Base-by-base conservation (phyloP, 2,888 invertebrate genomes). In the Lumbricus terrestris region DNA sequence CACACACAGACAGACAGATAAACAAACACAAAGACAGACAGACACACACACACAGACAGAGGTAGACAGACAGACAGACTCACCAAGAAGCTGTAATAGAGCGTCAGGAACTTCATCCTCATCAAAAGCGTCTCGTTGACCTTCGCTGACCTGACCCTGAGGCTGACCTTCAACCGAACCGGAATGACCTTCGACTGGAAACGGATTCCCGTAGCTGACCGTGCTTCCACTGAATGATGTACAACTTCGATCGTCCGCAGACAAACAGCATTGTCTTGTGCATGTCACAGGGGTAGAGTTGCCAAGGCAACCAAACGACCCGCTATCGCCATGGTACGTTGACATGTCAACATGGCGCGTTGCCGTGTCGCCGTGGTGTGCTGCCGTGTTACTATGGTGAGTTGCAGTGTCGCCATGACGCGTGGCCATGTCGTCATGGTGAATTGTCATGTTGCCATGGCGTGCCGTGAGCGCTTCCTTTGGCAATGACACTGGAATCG, bases 221-320 rank as follows among this genome's bases (percentile, higher is more conserved):
- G 85, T 85, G 16, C 85, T 85, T 85, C 85, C 85, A 35, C 35
- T 85, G 85, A 35, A 85, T 18, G 85, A 85, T 35, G 85, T 35
- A 16, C 85, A 85, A 15, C 85, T 85, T 20, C 85, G 85, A 15
- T 37, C 37, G 35, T 85, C 85, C 13, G 23, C 35, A 85, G 85
- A n/a, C 0, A n/a, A 69, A 13, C 69, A 69, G 13, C 69, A 69
- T 11, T 11, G 69, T 11, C 69, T 69, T n/a, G 29, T 69, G 69
- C 69, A 69, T 1, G 69, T 29, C 69, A n/a, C 69, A n/a, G 69
- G 11, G 3, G 16, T 8, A 8, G 1, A n/a, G n/a, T 29, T 13
- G n/a, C 69, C n/a, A n/a, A 6, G 29, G 69, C 8, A 5, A 54
- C 54, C 54, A 69, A 11, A 8, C 3, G 15, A 23, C 23, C 47